These are phyloP conservation scores for Falcunculus frontatus DNA, from an alignment of 2,113 vertebrate genomes.

Conservation along the genomic window DNA sequence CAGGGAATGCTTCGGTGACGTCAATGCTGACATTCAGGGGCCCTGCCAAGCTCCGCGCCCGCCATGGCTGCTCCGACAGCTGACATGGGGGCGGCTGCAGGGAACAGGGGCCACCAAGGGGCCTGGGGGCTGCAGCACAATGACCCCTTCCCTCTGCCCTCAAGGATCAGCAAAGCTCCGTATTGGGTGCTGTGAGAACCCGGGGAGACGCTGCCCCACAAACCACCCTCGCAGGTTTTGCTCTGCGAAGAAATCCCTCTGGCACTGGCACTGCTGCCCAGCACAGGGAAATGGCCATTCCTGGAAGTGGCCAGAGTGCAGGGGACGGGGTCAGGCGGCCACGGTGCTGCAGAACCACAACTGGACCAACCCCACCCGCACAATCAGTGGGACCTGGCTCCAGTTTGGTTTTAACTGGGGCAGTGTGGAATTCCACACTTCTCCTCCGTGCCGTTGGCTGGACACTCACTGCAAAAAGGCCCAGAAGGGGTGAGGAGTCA, in stretches of 20 bases:
- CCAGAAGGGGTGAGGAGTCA: neutral
- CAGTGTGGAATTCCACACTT: neutral
- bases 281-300: neutral
- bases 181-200: fast-evolving
- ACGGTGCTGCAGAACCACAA: fast-evolving
- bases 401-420: neutral
- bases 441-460: fast-evolving
- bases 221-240: neutral
- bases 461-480: neutral
- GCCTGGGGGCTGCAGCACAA: fast-evolving
- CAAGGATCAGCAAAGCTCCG: fast-evolving
- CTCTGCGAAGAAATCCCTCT: neutral
- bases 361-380: fast-evolving
- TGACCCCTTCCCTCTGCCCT: neutral
- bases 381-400: fast-evolving
- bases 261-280: neutral
- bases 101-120: fast-evolving
- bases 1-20: slow-evolving; percentile 70
- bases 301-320: fast-evolving
- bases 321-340: fast-evolving
- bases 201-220: fast-evolving
- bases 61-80: slow-evolving; percentile 40
- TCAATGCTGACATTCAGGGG: slow-evolving; percentile 76
- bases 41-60: slow-evolving; percentile 24
- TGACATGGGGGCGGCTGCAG: neutral